A percentile compares a stretch with the other conserved stretches of the same genome.
Conservation (phyloP, 2,797 vertebrate species). For the Phalloptychus januarius region DNA sequence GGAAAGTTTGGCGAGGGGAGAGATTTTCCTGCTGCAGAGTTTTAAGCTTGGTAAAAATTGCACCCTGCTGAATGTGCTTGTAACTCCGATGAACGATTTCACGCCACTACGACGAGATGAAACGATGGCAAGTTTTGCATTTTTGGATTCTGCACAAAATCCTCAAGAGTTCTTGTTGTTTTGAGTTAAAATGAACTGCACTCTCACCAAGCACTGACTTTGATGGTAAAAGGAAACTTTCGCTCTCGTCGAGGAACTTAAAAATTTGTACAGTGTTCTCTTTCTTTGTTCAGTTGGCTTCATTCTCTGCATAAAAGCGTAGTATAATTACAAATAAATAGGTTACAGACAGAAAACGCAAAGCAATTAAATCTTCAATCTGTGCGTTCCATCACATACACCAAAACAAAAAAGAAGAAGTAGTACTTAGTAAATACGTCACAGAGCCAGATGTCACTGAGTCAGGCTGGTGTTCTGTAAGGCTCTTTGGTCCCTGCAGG, state of each 20-base stretch:
- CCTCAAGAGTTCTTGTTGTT: constrained; percentile 36
- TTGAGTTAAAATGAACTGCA: constrained; percentile 28
- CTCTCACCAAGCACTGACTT: constrained; percentile 33
- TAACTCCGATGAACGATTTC: constrained; percentile 33
- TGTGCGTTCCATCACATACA: constrained; percentile 39
- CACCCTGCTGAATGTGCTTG: constrained; percentile 55
- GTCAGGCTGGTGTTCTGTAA: constrained; percentile 62
- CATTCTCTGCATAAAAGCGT: constrained; percentile 62
- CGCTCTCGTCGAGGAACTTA: constrained; percentile 28
- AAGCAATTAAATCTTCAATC: constrained; percentile 74
- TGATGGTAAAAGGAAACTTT: constrained; percentile 19
- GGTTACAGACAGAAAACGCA: constrained; percentile 52
- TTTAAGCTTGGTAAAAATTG: constrained; percentile 27
- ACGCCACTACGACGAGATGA: constrained; percentile 39
- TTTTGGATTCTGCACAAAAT: constrained; percentile 49
- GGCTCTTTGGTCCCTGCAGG: constrained; percentile 73
- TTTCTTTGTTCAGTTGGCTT: constrained; percentile 37
- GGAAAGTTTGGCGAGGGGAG: constrained; percentile 33
- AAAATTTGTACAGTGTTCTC: constrained; percentile 57
- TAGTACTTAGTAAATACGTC: constrained; percentile 13
- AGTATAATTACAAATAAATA: constrained; percentile 72
- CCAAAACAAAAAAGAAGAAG: constrained; percentile 33
- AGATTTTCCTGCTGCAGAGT: constrained; percentile 28
- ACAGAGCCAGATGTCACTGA: constrained; percentile 55
- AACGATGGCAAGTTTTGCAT: constrained; percentile 53